phyloP scores from a whole-genome alignment of 1,140 invertebrate species.

The Eupristina koningsbergeri region DNA sequence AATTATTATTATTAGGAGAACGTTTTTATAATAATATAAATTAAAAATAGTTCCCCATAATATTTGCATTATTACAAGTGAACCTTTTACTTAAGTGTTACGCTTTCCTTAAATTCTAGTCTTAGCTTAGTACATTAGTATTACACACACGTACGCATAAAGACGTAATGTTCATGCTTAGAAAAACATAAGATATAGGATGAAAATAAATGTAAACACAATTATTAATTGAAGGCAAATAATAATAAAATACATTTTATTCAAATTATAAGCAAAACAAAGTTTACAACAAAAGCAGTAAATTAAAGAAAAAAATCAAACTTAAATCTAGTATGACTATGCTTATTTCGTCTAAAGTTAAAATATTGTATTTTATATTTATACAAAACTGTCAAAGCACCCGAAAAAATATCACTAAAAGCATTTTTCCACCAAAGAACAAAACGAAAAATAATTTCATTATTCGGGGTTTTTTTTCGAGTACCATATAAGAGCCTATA shows the following conservation, averaged over 20 bases:
- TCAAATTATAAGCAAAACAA: constrained; percentile 34
- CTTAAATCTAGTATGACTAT: constrained; percentile 11
- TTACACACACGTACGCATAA: constrained; percentile 1
- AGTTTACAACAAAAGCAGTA: constrained; percentile 31
- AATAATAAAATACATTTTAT: constrained; percentile 34
- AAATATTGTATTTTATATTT: background rate
- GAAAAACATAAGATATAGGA: constrained; percentile 26
- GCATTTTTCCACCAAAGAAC: background rate
- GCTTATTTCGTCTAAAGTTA: background rate
- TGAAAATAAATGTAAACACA: constrained; percentile 36
- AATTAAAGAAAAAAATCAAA: background rate
- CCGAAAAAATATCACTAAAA: constrained; percentile 6
- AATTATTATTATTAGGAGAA: too few species aligned
- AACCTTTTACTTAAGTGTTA: background rate
- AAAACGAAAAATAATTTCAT: constrained; percentile 31
- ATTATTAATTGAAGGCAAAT: constrained; percentile 28
- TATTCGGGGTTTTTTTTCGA: background rate
- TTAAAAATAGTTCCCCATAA: background rate
- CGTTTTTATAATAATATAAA: too few species aligned
- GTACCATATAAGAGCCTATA: constrained; percentile 7
- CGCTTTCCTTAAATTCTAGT: background rate
- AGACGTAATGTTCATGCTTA: constrained; percentile 18
- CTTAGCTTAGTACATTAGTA: background rate
- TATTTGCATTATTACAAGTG: background rate
- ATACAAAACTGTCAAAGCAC: background rate